Conservation (phyloP, 2,113 vertebrate genomes). For the Morphnarchus princeps region DNA sequence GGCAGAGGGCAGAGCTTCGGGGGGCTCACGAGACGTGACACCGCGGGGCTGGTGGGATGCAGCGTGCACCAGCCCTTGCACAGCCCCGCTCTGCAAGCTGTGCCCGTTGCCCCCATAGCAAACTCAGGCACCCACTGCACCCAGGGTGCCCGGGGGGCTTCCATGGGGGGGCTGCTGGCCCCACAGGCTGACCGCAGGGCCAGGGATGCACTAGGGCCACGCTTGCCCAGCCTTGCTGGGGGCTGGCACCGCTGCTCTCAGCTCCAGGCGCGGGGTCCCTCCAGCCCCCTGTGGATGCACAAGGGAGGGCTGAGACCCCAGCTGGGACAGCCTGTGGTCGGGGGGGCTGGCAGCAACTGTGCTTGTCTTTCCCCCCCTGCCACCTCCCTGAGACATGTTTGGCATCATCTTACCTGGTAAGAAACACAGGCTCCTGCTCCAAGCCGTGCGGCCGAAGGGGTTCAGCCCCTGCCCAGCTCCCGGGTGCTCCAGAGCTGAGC, state of each 20-base stretch:
- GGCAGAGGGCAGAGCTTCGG: not conserved
- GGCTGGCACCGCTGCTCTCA: not conserved
- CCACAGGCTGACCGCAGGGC: not conserved
- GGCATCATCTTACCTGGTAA: not conserved
- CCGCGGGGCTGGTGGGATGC: not conserved
- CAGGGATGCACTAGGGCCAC: not conserved
- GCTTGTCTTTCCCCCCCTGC: not conserved
- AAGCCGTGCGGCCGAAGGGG: accelerated
- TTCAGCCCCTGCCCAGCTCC: not conserved
- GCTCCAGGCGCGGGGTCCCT: not conserved
- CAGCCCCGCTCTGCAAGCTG: accelerated
- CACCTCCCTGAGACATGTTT: accelerated
- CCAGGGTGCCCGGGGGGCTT: not conserved
- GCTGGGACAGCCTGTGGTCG: accelerated
- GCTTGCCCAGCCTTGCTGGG: not conserved
- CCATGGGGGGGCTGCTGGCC: not conserved
- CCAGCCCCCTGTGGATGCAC: not conserved
- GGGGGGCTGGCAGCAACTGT: not conserved
- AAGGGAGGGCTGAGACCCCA: not conserved
- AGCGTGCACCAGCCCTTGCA: accelerated
- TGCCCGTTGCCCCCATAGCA: not conserved
- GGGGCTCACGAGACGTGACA: not conserved
- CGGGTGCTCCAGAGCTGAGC: not conserved
- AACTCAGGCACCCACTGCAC: not conserved
- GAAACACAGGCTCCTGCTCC: not conserved